Percentiles rank a stretch among this genome's conserved stretches.
These are phyloP conservation scores for Neodiprion lecontei DNA, from an alignment of 1,140 invertebrate genomes.

Conservation along the genomic window DNA sequence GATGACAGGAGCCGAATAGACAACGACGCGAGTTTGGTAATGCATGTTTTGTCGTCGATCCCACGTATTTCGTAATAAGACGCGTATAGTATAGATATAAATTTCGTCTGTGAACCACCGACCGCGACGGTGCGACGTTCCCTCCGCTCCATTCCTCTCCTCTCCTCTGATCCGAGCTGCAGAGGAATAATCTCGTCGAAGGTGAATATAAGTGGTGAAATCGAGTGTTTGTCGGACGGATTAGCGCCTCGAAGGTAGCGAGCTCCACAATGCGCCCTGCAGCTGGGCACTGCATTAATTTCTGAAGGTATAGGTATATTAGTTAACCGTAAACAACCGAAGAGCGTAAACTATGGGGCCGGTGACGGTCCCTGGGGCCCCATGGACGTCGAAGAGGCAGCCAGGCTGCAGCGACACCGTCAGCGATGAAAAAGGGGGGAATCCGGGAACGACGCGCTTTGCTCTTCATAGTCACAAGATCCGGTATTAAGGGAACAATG, in stretches of 20 bases:
- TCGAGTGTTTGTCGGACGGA: slow-evolving; percentile 27
- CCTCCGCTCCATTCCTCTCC: not conserved
- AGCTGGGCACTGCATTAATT: not conserved
- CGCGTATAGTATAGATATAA: not conserved
- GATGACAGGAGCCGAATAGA: too few relatives aligned
- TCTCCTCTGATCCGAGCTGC: too few relatives aligned
- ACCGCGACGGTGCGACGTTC: not conserved
- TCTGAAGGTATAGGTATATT: slow-evolving; percentile 1
- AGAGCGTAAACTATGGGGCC: not conserved
- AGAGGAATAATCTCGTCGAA: not conserved
- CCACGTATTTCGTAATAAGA: not conserved
- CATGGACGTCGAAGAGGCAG: not conserved
- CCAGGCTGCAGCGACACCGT: not conserved
- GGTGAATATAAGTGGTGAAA: not conserved
- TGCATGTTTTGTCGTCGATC: not conserved
- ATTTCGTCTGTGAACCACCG: not conserved
- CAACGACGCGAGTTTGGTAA: not conserved
- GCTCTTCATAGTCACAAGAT: too few relatives aligned
- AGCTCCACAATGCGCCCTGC: slow-evolving; percentile 19
- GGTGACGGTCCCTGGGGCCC: not conserved
- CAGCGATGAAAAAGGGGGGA: not conserved
- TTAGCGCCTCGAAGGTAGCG: slow-evolving; percentile 26
- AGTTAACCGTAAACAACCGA: not conserved
- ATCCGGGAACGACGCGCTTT: not conserved
- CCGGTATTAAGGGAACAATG: too few relatives aligned